phyloP scores from a whole-genome alignment of 2,113 vertebrate species.

The Tricholaema leucomelas region DNA sequence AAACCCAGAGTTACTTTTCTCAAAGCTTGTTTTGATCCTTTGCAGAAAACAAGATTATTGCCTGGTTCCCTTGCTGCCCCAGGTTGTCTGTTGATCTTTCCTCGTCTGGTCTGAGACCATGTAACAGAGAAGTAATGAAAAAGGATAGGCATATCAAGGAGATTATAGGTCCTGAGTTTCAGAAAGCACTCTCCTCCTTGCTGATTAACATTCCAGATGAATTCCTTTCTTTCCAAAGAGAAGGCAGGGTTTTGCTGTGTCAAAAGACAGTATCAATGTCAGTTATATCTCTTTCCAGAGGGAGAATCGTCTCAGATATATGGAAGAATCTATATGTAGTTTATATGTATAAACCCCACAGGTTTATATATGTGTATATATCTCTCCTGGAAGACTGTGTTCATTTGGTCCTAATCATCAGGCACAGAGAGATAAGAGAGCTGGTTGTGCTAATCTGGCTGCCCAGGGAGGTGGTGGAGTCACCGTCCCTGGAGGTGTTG shows the following conservation, averaged over 20 bases:
- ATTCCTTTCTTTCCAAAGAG: background rate
- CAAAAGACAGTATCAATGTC: background rate
- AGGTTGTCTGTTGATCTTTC: background rate
- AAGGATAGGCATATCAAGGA: background rate
- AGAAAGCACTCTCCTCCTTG: background rate
- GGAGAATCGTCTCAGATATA: background rate
- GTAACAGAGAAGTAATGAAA: background rate
- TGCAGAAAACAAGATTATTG: conserved; percentile 32
- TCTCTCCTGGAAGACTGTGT: background rate
- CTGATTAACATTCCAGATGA: background rate
- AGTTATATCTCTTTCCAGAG: background rate
- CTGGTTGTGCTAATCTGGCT: conserved; percentile 2
- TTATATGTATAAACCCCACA: background rate
- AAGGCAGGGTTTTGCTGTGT: background rate
- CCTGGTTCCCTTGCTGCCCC: background rate
- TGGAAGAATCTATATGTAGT: too few relatives aligned
- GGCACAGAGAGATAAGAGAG: background rate
- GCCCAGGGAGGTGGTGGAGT: too few relatives aligned
- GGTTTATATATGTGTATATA: background rate
- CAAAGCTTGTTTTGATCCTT: conserved; percentile 36
- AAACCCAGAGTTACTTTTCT: background rate
- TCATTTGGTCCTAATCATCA: background rate
- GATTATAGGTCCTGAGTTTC: background rate
- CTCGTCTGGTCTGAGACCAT: background rate
- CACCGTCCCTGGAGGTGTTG: too few relatives aligned